A percentile compares a stretch with the other conserved stretches of the same genome.
Evolutionary conservation across 2,113 vertebrate genomes (phyloP).

Genomic region (Sorex fumeus): DNA sequence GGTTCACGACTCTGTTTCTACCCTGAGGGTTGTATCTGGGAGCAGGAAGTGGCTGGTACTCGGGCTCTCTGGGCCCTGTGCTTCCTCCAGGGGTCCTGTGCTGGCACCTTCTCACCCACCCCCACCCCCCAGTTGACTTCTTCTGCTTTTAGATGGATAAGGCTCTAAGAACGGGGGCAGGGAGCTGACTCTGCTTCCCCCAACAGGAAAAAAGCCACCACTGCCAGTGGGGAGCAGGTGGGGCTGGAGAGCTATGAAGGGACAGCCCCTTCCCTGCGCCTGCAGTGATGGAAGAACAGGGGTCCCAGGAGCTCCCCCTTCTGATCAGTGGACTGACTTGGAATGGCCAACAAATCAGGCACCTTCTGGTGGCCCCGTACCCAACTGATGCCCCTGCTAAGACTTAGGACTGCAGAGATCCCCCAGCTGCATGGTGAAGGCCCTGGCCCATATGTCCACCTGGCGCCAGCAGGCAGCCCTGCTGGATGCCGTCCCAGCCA

Average conservation of each 20-base stretch:
- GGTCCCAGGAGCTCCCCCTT: neutral
- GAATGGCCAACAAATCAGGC: neutral
- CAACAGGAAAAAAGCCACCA: slow-evolving; percentile 30
- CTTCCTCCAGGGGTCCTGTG: too few species aligned
- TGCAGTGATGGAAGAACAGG: too few species aligned
- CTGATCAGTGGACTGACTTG: neutral
- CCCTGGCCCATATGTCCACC: neutral
- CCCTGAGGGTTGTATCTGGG: too few species aligned
- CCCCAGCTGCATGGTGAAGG: neutral
- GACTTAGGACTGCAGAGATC: neutral
- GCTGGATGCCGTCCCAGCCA: neutral
- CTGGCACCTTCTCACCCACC: too few species aligned
- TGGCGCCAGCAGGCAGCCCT: too few species aligned
- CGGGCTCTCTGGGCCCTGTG: too few species aligned
- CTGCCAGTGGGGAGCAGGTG: slow-evolving; percentile 35
- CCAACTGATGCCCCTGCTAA: neutral
- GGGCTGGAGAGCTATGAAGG: neutral
- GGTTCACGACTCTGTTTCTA: neutral
- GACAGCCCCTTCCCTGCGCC: too few species aligned
- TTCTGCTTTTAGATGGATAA: slow-evolving; percentile 23
- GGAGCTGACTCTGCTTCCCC: fast-evolving
- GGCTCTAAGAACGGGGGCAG: neutral
- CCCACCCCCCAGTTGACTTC: slow-evolving; percentile 22
- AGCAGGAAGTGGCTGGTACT: too few species aligned
- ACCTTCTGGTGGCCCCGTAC: fast-evolving